These are phyloP conservation scores for Zonotrichia leucophrys DNA, from an alignment of 2,113 vertebrate species.

Conservation along the genomic window DNA sequence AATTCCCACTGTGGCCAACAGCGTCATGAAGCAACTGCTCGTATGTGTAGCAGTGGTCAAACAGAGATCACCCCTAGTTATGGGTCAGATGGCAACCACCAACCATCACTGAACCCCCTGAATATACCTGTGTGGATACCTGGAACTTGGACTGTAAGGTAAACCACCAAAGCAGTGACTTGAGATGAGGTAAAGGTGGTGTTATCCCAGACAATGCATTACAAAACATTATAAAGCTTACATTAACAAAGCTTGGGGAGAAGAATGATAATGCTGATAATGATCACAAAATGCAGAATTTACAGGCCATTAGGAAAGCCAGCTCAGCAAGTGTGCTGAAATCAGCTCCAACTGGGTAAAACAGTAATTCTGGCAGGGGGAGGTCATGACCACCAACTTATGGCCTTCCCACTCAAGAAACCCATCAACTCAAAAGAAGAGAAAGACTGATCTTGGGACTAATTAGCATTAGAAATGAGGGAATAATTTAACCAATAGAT, in stretches of 20 bases:
- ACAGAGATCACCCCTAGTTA: not conserved
- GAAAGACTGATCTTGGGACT: not conserved
- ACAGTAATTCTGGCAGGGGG: not conserved
- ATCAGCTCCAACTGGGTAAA: not conserved
- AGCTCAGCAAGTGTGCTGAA: not conserved
- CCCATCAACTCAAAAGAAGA: not conserved
- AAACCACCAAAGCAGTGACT: accelerated
- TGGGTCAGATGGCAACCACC: not conserved
- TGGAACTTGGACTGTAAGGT: not conserved
- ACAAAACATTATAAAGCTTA: not conserved
- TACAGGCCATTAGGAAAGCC: not conserved
- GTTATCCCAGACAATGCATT: not conserved
- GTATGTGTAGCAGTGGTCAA: not conserved
- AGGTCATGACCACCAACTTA: not conserved
- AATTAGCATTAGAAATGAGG: not conserved
- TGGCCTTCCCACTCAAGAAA: not conserved
- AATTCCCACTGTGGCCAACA: not conserved
- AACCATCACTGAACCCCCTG: not conserved
- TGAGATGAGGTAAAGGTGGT: not conserved
- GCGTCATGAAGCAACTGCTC: not conserved
- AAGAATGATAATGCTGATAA: not conserved
- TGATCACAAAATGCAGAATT: not conserved
- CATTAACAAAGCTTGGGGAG: not conserved
- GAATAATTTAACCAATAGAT: not conserved
- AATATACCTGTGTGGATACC: too few relatives aligned